These are phyloP conservation scores for Sesamia inferens DNA, from an alignment of 2,888 invertebrate genomes.

Conservation along the genomic window DNA sequence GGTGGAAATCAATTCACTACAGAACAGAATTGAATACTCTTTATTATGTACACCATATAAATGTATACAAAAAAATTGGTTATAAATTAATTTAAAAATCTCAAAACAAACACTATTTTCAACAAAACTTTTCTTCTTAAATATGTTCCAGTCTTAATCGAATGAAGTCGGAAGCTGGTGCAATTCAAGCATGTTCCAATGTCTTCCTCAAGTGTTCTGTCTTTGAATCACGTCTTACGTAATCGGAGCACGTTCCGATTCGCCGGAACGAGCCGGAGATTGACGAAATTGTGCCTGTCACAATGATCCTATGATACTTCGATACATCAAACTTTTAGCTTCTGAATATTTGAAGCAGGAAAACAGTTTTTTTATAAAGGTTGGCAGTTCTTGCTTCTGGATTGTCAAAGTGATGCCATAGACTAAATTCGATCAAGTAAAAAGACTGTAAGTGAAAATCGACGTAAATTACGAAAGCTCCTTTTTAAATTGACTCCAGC, in stretches of 20 bases:
- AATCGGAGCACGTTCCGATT: constrained; percentile 67
- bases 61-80: background rate
- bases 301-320: constrained; percentile 49
- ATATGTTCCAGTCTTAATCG: constrained; percentile 35
- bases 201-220: constrained; percentile 68
- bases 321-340: constrained; percentile 45
- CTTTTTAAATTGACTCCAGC: constrained; percentile 34
- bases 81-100: constrained; percentile 9
- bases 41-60: background rate
- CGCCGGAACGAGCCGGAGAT: constrained; percentile 75
- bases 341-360: background rate
- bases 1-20: background rate
- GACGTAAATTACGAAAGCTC: constrained; percentile 1
- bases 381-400: constrained; percentile 5
- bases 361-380: background rate
- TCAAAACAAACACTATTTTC: background rate
- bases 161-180: constrained; percentile 34
- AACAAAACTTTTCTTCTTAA: constrained; percentile 14
- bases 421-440: constrained; percentile 4
- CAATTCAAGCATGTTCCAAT: constrained; percentile 71
- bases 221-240: constrained; percentile 60
- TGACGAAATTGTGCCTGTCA: constrained; percentile 74
- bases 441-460: constrained; percentile 10
- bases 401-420: constrained; percentile 7
- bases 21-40: no score